These are phyloP conservation scores for Melolontha melolontha DNA, from an alignment of 2,888 invertebrate species.

Conservation along the genomic window DNA sequence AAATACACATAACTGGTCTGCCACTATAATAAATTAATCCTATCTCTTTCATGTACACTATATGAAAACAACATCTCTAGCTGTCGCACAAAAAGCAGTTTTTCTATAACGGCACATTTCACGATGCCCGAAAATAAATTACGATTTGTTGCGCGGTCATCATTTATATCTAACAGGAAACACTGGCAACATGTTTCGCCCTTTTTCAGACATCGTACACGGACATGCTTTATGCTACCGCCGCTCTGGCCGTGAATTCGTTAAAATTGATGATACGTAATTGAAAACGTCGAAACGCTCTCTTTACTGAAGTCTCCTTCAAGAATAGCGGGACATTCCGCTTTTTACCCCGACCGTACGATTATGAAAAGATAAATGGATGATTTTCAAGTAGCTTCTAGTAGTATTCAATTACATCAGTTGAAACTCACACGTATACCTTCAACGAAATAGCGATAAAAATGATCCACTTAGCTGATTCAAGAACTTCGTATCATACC, in stretches of 20 bases:
- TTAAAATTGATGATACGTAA: conserved; percentile 30
- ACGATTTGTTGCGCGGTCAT: conserved; percentile 9
- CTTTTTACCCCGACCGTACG: neutral
- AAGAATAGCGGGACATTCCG: neutral
- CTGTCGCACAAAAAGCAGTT: neutral
- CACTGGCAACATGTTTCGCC: conserved; percentile 8
- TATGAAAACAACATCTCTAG: too few species aligned
- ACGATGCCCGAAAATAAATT: conserved; percentile 3
- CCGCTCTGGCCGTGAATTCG: neutral
- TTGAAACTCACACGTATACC: conserved; percentile 47
- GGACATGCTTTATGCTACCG: neutral
- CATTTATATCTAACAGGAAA: conserved; percentile 11
- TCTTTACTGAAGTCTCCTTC: neutral
- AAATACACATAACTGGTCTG: too few species aligned
- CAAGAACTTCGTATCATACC: conserved; percentile 46
- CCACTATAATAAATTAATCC: too few species aligned
- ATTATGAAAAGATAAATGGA: conserved; percentile 42
- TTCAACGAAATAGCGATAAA: conserved; percentile 51
- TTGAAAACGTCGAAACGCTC: conserved; percentile 11
- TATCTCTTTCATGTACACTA: too few species aligned
- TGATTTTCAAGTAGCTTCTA: conserved; percentile 49
- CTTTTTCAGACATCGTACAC: conserved; percentile 4
- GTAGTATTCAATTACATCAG: conserved; percentile 52
- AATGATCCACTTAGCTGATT: conserved; percentile 59
- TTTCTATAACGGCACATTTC: conserved; percentile 8